phyloP scores from a whole-genome alignment of 53 echinoderm and acorn worm species.

The Holothuria scabra region DNA sequence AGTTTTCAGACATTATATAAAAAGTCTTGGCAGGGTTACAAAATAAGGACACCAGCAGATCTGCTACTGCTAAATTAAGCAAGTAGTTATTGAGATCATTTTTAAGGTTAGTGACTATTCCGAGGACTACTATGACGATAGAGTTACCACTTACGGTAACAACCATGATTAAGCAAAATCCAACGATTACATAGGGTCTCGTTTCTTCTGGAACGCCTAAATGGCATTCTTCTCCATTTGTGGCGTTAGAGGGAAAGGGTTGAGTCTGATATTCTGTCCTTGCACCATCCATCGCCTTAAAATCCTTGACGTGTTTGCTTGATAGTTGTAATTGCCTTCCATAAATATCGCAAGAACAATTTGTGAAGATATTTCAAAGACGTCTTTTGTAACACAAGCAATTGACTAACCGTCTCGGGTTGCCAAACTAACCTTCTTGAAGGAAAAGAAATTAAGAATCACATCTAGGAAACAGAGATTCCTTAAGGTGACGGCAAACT shows the following conservation, averaged over 20 bases:
- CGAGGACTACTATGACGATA: conserved; percentile 79
- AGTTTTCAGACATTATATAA: conserved; percentile 82
- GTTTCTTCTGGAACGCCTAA: conserved; percentile 67
- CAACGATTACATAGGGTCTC: conserved; percentile 61
- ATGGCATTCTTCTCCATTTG: conserved; percentile 3
- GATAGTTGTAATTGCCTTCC: no score
- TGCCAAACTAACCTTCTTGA: no score
- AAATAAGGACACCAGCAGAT: conserved; percentile 67
- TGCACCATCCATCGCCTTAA: neutral
- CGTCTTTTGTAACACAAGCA: no score
- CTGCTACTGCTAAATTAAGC: conserved; percentile 85
- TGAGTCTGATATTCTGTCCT: neutral
- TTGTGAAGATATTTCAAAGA: no score
- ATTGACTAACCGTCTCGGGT: no score
- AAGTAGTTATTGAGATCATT: conserved; percentile 86
- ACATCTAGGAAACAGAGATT: no score
- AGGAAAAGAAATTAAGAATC: no score
- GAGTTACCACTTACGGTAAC: conserved; percentile 74
- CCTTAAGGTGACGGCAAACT: no score
- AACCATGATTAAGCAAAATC: conserved; percentile 68
- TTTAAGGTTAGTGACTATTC: conserved; percentile 66
- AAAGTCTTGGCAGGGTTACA: conserved; percentile 92
- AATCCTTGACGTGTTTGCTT: neutral
- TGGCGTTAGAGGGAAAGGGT: neutral
- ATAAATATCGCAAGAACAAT: no score